Evolutionary conservation across 2,113 vertebrate species (phyloP), one percentile per base, ranked within the genome.

Genomic region (Bolborhynchus lineola): DNA sequence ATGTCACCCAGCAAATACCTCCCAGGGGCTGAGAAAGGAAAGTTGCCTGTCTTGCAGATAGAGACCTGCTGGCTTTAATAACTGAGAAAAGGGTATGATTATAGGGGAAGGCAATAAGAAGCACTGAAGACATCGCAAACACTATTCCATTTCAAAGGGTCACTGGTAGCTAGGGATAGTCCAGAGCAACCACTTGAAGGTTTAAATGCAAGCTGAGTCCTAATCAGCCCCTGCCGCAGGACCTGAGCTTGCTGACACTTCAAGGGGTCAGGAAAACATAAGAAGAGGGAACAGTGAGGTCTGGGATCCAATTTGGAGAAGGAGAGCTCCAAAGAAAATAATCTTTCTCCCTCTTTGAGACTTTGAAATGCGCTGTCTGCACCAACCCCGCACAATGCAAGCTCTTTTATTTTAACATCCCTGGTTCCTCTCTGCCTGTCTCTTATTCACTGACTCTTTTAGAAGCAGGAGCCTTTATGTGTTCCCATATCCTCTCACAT

Each of bases 401-500:
- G 75, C 53, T 70, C 62, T 75, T 62, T 13, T 12, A 21, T 17
- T 69, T 93, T 46, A 23, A 28, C 68, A 44, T 6, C 26, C 8
- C 3, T 4, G 0, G 63, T 13, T 44, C 49, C 21, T 72, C 47
- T 57, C 72, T 80, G 75, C 19, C 90, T 93, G 68, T 20, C 76
- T 52, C 63, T 31, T 29, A 9, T 15, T 50, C 64, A 52, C 2
- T 4, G 52, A 60, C 29, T 47, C 67, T 77, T 69, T 90, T 69
- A 62, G 80, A 78, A 37, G 49, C 39, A 70, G 55, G 77, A 90
- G 47, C 80, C 39, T 84, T 84, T 42, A 35, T 1, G 11, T 71
- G 86, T 86, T 96, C 92, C 94, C 62, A 47, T 52, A 23, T 91
- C 81, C 91, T 92, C 71, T 92, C 86, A 31, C 71, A 26, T 76